These are phyloP conservation scores for Parelbella ahira DNA, from an alignment of 2,888 invertebrate genomes.

Conservation along the genomic window DNA sequence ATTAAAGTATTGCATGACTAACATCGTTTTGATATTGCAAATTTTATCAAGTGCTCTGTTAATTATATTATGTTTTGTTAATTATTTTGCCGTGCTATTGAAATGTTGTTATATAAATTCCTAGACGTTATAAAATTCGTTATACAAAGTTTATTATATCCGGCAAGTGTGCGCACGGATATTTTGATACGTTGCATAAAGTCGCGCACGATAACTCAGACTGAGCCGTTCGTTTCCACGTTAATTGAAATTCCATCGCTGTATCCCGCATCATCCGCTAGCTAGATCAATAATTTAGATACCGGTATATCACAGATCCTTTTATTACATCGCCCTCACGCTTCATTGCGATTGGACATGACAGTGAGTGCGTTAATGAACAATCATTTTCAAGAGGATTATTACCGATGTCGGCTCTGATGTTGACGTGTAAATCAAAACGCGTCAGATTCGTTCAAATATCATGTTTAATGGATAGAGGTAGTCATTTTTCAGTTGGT, in stretches of 20 bases:
- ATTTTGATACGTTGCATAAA: conserved; percentile 22
- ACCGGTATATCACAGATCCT: conserved; percentile 25
- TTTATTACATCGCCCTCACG: conserved; percentile 6
- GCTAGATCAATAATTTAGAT: conserved; percentile 60
- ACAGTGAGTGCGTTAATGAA: conserved; percentile 8
- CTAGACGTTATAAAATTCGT: conserved; percentile 7
- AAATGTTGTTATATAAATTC: background rate
- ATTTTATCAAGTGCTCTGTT: too few species aligned
- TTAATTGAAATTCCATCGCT: conserved; percentile 59
- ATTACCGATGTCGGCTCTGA: background rate
- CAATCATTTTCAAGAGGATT: conserved; percentile 1
- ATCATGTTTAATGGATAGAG: too few species aligned
- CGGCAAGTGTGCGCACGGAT: conserved; percentile 7
- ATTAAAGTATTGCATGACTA: too few species aligned
- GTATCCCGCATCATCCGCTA: conserved; percentile 42
- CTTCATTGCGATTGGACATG: conserved; percentile 4
- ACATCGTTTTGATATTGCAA: too few species aligned
- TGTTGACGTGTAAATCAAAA: conserved; percentile 11
- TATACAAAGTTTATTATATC: conserved; percentile 13
- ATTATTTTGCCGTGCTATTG: too few species aligned
- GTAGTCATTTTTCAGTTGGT: too few species aligned
- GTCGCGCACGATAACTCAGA: conserved; percentile 20
- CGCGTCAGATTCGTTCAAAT: conserved; percentile 2
- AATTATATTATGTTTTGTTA: too few species aligned
- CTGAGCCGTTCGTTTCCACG: conserved; percentile 35